Conservation (phyloP, 2,888 invertebrate genomes). For the Oscheius sp. region DNA sequence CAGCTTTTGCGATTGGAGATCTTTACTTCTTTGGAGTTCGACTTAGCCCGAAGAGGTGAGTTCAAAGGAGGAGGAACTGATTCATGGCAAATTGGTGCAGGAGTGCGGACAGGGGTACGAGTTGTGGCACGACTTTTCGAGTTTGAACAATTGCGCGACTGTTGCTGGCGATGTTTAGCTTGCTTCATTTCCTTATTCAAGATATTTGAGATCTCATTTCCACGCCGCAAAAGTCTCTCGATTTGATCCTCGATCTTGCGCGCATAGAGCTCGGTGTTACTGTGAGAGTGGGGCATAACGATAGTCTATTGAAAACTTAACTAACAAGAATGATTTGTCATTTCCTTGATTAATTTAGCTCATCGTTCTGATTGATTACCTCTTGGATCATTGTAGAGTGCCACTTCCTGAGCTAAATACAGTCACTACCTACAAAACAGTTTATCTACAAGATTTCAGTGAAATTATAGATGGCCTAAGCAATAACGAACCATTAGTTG, state of each 20-base stretch:
- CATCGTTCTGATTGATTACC: no score
- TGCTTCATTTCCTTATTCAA: background rate
- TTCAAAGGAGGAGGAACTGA: background rate
- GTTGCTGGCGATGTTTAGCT: background rate
- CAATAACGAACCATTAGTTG: no score
- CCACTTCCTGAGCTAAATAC: no score
- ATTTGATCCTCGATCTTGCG: background rate
- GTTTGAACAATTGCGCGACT: background rate
- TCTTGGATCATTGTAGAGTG: no score
- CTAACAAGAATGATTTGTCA: no score
- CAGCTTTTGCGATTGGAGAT: no score
- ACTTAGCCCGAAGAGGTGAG: background rate
- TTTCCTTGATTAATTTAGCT: no score
- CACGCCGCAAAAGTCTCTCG: background rate
- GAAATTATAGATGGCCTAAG: no score
- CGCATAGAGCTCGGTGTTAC: background rate
- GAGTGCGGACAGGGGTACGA: background rate
- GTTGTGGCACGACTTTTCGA: background rate
- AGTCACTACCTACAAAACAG: no score
- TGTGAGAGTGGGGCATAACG: background rate
- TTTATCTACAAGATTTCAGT: no score
- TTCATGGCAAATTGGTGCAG: background rate
- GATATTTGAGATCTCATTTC: background rate
- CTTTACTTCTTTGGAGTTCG: no score
- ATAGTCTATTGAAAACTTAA: no score